Base-by-base conservation (phyloP, 1,140 invertebrate genomes). In the Mylabris phalerata region DNA sequence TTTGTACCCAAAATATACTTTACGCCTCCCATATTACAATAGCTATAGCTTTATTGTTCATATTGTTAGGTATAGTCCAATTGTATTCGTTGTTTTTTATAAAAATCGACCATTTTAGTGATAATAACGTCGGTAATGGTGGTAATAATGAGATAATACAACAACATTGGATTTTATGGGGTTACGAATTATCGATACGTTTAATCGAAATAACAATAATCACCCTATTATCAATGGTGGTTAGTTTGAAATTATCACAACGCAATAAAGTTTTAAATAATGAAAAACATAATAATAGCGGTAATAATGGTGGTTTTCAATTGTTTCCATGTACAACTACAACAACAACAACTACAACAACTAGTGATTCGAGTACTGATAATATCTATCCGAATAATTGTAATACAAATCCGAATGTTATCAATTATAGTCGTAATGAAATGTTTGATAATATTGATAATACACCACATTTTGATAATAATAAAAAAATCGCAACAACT, bases 21-120 rank as follows among this genome's bases (percentile, higher is more conserved):
- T 85, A 88, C 61, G 90, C 90, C 2, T 89, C 93, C 32, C 89
- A 91, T 57, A 89, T 93, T 38, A 93, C 89, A 9, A 83, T 95
- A 51, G 86, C 89, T 0, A 88, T 88, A 0, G 89, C 92, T 0
- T 75, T 94, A 51, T 73, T 93, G 9, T 92, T 92, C 70, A 80
- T 93, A 13, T 67, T 93, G 3, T 82, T 91, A 76, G 89, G 88
- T 4, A 81, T 83, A 0, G 78, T 94, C 5, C 90, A 93, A 66
- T 80, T 93, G 9, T 93, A 90, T 68, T 90, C 88, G 0, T 84
- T 92, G 58, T 85, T 91, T 67, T 85, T 86, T 7, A 83, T 89
- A 5, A 78, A 80, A 60, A 64, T 73, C 42, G 78, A 80, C 60
- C 71, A 80, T 60, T 75, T 81, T 46, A 62, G 71, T 59, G 48